These are phyloP conservation scores for Leucoma salicis DNA, from an alignment of 2,888 invertebrate genomes.

Conservation along the genomic window DNA sequence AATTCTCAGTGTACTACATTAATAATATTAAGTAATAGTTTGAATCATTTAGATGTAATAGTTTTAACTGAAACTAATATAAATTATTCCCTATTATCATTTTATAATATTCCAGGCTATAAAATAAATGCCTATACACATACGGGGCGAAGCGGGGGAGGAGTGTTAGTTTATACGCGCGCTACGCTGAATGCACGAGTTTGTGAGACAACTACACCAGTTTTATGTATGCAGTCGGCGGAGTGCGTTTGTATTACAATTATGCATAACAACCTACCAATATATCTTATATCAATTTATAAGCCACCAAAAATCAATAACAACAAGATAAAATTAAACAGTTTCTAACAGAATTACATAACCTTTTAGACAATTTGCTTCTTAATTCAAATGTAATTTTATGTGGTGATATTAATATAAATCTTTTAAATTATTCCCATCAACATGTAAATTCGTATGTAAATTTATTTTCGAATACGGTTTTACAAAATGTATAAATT, in stretches of 20 bases:
- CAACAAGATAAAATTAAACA: not conserved
- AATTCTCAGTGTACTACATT: too few species aligned
- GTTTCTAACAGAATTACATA: constrained; percentile 1
- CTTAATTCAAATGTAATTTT: not conserved
- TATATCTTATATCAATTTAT: constrained; percentile 1
- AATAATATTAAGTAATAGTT: too few species aligned
- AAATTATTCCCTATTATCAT: too few species aligned
- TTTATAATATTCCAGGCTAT: too few species aligned
- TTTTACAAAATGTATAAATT: not conserved
- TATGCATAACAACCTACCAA: not conserved
- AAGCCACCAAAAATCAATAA: constrained; percentile 4
- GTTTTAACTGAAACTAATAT: too few species aligned
- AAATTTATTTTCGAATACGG: constrained; percentile 1
- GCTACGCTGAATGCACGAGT: too few species aligned
- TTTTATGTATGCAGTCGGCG: not conserved
- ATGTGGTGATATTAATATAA: constrained; percentile 1
- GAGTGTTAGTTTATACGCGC: too few species aligned
- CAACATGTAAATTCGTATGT: not conserved
- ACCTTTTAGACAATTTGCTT: not conserved
- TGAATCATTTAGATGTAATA: too few species aligned
- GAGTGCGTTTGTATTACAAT: constrained; percentile 8
- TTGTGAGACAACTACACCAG: too few species aligned
- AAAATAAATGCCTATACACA: too few species aligned
- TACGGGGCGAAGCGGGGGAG: too few species aligned
- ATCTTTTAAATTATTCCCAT: not conserved